Evolutionary conservation across 2,888 invertebrate genomes (phyloP).

Genomic region (Phyto melanocephala): DNA sequence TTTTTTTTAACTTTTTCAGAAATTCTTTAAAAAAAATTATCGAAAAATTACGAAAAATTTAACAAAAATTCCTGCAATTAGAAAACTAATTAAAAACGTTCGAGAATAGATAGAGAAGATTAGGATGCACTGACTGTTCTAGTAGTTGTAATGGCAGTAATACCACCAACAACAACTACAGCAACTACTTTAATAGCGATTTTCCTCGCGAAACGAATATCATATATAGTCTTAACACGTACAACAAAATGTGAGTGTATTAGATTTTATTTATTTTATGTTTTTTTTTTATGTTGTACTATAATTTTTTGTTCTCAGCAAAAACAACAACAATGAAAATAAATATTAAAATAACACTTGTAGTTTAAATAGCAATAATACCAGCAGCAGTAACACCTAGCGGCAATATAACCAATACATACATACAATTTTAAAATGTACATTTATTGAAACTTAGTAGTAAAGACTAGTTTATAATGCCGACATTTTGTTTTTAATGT

Average conservation of each 20-base stretch:
- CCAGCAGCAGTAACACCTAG: background rate
- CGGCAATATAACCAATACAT: background rate
- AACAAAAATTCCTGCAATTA: too few relatives aligned
- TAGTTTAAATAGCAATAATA: conserved; percentile 36
- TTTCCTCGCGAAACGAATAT: conserved; percentile 16
- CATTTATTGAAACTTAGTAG: background rate
- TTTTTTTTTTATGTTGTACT: background rate
- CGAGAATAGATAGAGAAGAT: too few relatives aligned
- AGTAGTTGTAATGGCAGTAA: background rate
- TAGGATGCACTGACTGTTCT: too few relatives aligned
- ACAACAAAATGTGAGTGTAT: conserved; percentile 48
- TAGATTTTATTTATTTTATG: conserved; percentile 53
- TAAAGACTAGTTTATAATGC: conserved; percentile 9
- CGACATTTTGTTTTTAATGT: conserved; percentile 3
- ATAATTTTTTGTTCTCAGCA: background rate
- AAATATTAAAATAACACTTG: conserved; percentile 35
- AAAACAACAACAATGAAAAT: background rate
- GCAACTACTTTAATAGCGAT: conserved; percentile 28
- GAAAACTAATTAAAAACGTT: too few relatives aligned
- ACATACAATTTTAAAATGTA: background rate
- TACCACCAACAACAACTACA: background rate
- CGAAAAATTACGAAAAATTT: too few relatives aligned
- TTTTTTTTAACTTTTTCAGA: too few relatives aligned
- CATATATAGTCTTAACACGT: conserved; percentile 56
- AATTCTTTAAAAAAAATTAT: too few relatives aligned